Conservation (phyloP, 1,140 invertebrate species). For the Frieseomelitta varia region DNA sequence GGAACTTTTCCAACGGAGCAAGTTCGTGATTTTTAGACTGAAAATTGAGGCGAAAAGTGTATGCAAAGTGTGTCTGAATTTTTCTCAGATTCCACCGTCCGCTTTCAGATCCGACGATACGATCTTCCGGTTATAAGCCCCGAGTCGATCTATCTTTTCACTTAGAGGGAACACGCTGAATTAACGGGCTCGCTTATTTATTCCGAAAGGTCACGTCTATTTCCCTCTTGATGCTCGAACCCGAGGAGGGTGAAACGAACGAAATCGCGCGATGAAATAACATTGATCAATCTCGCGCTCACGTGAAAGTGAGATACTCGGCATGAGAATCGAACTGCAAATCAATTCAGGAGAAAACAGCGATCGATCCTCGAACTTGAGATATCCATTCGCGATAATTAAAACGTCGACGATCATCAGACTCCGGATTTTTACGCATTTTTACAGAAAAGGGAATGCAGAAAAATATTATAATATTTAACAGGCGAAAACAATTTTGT, state of each 20-base stretch:
- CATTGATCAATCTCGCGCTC: background rate
- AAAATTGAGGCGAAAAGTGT: conserved; percentile 63
- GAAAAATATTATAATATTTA: too few relatives aligned
- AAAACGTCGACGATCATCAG: too few relatives aligned
- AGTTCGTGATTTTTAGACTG: conserved; percentile 65
- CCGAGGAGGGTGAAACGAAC: background rate
- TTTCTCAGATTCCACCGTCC: conserved; percentile 49
- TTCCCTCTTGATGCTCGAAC: background rate
- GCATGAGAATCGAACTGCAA: too few relatives aligned
- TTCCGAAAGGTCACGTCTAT: background rate
- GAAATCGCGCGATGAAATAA: background rate
- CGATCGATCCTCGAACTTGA: background rate
- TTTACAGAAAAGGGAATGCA: too few relatives aligned
- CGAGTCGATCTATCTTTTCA: conserved; percentile 11
- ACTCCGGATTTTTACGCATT: too few relatives aligned
- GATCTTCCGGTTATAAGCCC: conserved; percentile 26
- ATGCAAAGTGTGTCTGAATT: conserved; percentile 64
- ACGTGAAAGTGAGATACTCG: background rate
- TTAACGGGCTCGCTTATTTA: background rate
- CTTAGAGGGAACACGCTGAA: background rate
- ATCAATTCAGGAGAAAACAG: too few relatives aligned
- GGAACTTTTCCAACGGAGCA: conserved; percentile 65
- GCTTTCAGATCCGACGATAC: conserved; percentile 43
- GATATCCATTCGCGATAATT: too few relatives aligned
- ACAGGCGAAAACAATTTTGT: too few relatives aligned